Base-by-base conservation (phyloP, 2,113 vertebrate species). In the Tautogolabrus adspersus region DNA sequence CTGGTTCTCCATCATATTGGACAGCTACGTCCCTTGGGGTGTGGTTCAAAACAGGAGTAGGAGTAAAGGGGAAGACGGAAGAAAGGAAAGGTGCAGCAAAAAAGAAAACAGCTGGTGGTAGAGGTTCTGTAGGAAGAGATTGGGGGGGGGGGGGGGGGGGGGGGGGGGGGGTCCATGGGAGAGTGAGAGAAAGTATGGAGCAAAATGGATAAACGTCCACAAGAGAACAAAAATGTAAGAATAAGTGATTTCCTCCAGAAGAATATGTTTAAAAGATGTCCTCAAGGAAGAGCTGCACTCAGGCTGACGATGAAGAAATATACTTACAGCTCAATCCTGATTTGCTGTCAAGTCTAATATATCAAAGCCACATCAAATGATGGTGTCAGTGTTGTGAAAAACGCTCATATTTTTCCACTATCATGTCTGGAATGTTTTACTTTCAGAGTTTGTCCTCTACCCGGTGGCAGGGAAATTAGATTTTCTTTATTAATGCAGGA, bases 311-410 rank as follows among this genome's bases (percentile, higher is more conserved):
- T 69, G 60, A 66, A 57, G 72, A 84, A 82, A 89, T 56, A 78
- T 68, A 82, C 72, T 85, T 62, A 74, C 57, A 80, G 65, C 78
- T 88, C 86, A 86, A 73, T 70, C 83, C 63, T 85, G 80, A 89
- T 87, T 88, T 81, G 77, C 81, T 84, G 82, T 80, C 87, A 85
- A 78, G 75, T 87, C 51, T 62, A 75, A 90, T 84, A 79, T 30
- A 83, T 91, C 86, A 86, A 74, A 73, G 72, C 44, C 75, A 76
- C 66, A 65, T 84, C 59, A 77, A 81, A 84, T 61, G 55, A 87
- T 66, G 34, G 79, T 73, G 69, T 71, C 75, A 78, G 77, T 69
- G 72, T 71, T 80, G 78, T 78, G 62, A 73, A 69, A 87, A 83
- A 72, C 54, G 0, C 54, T 56, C 46, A 62, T 75, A 59, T 81